phyloP scores from a whole-genome alignment of 2,888 invertebrate species.

The Drosophila paramelanica region DNA sequence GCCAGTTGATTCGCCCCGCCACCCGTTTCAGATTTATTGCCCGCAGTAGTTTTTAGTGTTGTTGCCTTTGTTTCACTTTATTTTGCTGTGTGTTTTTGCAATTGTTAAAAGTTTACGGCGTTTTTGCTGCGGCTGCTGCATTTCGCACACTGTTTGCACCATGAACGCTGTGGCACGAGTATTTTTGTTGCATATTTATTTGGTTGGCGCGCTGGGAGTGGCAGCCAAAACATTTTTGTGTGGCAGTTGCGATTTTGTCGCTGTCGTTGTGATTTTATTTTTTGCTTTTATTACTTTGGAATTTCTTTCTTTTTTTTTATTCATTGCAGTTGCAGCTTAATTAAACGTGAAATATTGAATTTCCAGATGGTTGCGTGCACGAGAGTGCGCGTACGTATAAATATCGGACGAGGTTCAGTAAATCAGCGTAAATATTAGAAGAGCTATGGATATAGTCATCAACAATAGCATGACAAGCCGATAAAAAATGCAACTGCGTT shows the following conservation, averaged over 20 bases:
- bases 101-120: constrained; percentile 77
- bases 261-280: constrained; percentile 66
- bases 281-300: constrained; percentile 12
- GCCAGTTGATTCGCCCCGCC: constrained; percentile 2
- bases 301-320: constrained; percentile 15
- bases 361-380: constrained; percentile 55
- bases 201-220: constrained; percentile 42
- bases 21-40: constrained; percentile 68
- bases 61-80: constrained; percentile 55
- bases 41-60: constrained; percentile 71
- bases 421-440: constrained; percentile 48
- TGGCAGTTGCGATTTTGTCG: constrained; percentile 71
- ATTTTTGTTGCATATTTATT: constrained; percentile 62
- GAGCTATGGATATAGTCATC: neutral
- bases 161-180: constrained; percentile 36
- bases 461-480: neutral
- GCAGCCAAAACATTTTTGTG: constrained; percentile 59
- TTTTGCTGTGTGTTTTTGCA: constrained; percentile 56
- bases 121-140: constrained; percentile 75
- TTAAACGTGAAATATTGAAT: constrained; percentile 75
- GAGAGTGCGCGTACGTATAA: constrained; percentile 34
- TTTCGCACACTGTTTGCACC: constrained; percentile 68
- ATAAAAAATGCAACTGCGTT: neutral
- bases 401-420: constrained; percentile 37
- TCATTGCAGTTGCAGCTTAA: constrained; percentile 66